Evolutionary conservation across 2,797 vertebrate genomes (phyloP).

Genomic region (Eulemur coronatus): DNA sequence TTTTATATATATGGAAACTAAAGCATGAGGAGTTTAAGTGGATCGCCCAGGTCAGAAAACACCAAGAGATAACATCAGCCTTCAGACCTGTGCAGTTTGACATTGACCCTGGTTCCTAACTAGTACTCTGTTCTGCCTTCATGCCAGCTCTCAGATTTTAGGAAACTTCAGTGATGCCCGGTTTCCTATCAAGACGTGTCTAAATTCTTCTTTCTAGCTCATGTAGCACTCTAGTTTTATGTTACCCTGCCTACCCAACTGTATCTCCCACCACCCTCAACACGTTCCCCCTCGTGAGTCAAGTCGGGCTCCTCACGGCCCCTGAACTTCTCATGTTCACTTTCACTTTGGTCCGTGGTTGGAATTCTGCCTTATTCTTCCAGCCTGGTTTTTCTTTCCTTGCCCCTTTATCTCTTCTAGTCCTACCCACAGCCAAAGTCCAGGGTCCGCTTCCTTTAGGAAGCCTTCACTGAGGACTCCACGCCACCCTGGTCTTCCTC

Average conservation of each 20-base stretch:
- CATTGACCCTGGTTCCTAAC: background rate
- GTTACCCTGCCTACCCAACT: no score
- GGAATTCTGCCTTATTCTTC: background rate
- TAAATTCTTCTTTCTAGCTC: background rate
- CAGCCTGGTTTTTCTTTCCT: background rate
- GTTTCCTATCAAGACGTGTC: background rate
- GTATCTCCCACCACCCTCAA: background rate
- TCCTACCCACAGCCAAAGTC: background rate
- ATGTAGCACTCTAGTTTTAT: background rate
- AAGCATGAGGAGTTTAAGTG: background rate
- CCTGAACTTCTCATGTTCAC: background rate
- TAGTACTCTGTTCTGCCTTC: background rate
- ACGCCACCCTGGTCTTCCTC: background rate
- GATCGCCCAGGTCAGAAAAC: background rate
- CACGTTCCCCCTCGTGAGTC: no score
- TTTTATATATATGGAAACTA: background rate
- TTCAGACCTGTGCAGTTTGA: background rate
- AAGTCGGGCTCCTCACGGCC: fast-evolving
- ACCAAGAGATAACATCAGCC: background rate
- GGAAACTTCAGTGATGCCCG: background rate
- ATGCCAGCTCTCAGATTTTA: background rate
- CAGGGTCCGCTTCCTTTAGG: background rate
- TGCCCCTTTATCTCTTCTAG: background rate
- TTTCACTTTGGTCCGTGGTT: background rate
- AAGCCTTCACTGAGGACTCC: background rate